Evolutionary conservation across 2,888 invertebrate species (phyloP).

Genomic region (Phlogophora meticulosa): DNA sequence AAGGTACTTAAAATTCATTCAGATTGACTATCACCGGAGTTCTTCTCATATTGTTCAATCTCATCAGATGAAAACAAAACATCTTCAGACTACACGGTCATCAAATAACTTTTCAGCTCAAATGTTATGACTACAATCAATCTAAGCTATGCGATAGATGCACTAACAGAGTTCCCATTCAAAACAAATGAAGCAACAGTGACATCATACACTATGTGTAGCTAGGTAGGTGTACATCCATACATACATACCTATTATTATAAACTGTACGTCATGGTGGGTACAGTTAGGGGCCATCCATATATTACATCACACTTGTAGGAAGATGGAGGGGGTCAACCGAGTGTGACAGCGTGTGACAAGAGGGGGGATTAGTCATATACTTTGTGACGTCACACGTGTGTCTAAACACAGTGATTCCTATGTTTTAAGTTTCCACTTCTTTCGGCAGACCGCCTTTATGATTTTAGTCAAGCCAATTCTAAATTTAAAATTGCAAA

Average conservation of each 20-base stretch:
- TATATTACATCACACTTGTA: no score
- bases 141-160: slow-evolving; percentile 23
- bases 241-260: not conserved
- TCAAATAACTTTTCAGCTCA: slow-evolving; percentile 11
- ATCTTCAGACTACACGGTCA: slow-evolving; percentile 5
- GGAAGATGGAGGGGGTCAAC: no score
- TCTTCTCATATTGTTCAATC: not conserved
- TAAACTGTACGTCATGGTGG: no score
- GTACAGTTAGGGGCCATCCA: no score
- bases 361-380: no score
- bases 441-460: no score
- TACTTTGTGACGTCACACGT: no score
- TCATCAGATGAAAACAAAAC: slow-evolving; percentile 1
- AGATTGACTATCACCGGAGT: not conserved
- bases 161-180: slow-evolving; percentile 9
- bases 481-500: no score
- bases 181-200: slow-evolving; percentile 40
- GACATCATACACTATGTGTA: slow-evolving; percentile 26
- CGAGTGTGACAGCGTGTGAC: no score
- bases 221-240: not conserved
- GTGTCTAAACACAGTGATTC: no score
- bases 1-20: not conserved
- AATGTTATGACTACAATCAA: slow-evolving; percentile 43
- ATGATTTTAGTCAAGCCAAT: no score
- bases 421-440: no score